Conservation (phyloP, 2,113 vertebrate genomes). For the Indicator indicator region DNA sequence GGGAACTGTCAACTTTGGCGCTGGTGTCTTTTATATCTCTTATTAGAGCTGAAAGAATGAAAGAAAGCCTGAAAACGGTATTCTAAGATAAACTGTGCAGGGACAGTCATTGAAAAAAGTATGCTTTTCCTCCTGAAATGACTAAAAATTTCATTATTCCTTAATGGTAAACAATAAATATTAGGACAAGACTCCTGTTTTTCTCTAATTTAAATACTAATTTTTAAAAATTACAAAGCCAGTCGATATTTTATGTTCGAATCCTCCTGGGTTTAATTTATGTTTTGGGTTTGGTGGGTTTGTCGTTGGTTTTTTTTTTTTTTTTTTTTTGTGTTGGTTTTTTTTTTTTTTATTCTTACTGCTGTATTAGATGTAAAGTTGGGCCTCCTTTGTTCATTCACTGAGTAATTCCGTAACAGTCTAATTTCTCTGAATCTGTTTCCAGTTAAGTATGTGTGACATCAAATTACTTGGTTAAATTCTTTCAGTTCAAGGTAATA, state of each 20-base stretch:
- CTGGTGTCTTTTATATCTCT: background rate
- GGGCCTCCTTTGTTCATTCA: background rate
- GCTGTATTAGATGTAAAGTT: background rate
- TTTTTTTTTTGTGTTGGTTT: background rate
- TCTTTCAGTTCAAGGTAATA: background rate
- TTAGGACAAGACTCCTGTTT: background rate
- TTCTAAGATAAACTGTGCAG: background rate
- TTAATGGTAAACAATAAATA: background rate
- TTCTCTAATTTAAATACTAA: background rate
- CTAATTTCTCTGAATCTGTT: background rate
- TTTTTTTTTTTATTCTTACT: background rate
- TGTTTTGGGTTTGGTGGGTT: too few relatives aligned
- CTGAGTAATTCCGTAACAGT: background rate
- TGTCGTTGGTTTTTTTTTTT: background rate
- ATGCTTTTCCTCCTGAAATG: background rate
- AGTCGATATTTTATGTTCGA: background rate
- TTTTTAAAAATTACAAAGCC: background rate
- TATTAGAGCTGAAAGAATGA: slow-evolving; percentile 3
- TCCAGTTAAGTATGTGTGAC: background rate
- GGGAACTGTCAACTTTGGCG: background rate
- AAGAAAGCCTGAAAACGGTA: background rate
- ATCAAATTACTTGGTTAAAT: background rate
- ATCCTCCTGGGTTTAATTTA: background rate
- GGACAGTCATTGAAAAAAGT: background rate
- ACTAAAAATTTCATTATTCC: background rate